Percentiles rank a stretch among this genome's conserved stretches.
Conservation (phyloP, 2,113 vertebrate species). For the Nymphicus hollandicus region DNA sequence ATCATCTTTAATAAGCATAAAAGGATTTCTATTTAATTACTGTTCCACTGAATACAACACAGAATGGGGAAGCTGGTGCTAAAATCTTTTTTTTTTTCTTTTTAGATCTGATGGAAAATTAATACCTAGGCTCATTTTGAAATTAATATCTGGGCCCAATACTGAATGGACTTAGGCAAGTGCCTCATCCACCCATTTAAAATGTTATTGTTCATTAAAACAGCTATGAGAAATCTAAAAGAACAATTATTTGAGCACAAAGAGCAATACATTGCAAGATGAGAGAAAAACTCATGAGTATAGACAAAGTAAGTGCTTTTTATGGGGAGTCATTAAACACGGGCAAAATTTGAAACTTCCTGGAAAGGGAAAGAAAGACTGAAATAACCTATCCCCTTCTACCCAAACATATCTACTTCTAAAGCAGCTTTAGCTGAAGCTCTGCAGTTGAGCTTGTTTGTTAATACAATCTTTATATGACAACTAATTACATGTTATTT, state of each 20-base stretch:
- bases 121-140: background rate
- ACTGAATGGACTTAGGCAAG: accelerated
- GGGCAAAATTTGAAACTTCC: background rate
- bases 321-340: background rate
- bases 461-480: background rate
- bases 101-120: background rate
- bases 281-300: background rate
- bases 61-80: background rate
- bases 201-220: background rate
- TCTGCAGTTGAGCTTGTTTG: background rate
- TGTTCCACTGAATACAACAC: background rate
- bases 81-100: background rate
- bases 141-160: background rate
- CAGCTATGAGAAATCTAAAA: background rate
- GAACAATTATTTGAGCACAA: background rate
- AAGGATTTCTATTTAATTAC: background rate
- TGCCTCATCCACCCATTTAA: background rate
- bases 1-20: background rate
- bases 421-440: background rate
- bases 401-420: background rate
- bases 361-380: background rate
- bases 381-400: background rate
- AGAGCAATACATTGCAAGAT: background rate
- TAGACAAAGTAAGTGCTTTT: background rate
- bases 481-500: background rate